A percentile compares a stretch with the other conserved stretches of the same genome.
phyloP scores from a whole-genome alignment of 2,113 vertebrate genomes.

The Chascanopsetta lugubris region DNA sequence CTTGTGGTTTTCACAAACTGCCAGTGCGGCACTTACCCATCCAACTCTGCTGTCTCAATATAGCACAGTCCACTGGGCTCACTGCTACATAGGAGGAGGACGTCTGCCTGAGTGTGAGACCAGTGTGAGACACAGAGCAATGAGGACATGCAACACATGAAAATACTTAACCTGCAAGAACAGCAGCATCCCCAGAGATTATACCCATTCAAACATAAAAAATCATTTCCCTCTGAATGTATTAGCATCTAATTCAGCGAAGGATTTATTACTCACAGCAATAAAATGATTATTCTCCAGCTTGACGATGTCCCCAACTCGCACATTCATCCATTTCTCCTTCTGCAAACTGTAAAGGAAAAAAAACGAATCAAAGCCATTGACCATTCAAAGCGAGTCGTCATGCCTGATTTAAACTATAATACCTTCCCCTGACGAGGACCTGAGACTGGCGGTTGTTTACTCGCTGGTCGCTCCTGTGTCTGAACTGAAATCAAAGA shows the following conservation, averaged over 20 bases:
- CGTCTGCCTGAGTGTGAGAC: constrained; percentile 86
- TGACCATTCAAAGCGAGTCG: too few species aligned
- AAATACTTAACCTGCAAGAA: constrained; percentile 8
- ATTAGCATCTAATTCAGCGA: background rate
- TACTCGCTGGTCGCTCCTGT: constrained; percentile 93
- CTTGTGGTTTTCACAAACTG: background rate
- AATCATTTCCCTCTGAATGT: background rate
- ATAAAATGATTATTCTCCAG: constrained; percentile 95
- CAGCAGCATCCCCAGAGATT: too few species aligned
- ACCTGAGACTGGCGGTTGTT: constrained; percentile 94
- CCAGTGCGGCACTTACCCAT: constrained; percentile 80
- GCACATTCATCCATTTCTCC: constrained; percentile 94
- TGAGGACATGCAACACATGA: constrained; percentile 30
- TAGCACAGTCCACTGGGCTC: constrained; percentile 93
- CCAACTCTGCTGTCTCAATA: constrained; percentile 92
- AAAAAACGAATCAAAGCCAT: too few species aligned
- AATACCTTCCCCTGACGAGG: constrained; percentile 85
- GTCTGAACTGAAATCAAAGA: constrained; percentile 84
- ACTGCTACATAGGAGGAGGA: constrained; percentile 91
- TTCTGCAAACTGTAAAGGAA: constrained; percentile 83
- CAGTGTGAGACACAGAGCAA: constrained; percentile 37
- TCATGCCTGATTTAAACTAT: background rate
- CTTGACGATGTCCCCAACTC: constrained; percentile 94
- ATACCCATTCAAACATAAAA: background rate
- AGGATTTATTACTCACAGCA: constrained; percentile 81